These are phyloP conservation scores for Petrolisthes cinctipes DNA, from an alignment of 2,888 invertebrate species.

Conservation along the genomic window DNA sequence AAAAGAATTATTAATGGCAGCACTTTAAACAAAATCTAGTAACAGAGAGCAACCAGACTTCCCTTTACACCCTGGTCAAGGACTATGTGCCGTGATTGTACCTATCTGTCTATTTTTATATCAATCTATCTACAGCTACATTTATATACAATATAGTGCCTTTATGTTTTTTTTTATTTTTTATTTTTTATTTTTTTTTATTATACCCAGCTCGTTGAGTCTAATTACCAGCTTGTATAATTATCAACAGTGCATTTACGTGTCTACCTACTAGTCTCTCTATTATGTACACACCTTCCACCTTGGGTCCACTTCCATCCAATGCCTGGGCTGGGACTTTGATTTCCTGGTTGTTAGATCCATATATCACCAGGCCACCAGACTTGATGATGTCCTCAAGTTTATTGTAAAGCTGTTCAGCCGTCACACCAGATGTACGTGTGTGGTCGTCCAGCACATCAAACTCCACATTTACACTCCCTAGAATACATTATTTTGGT, in stretches of 20 bases:
- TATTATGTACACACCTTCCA: constrained; percentile 14
- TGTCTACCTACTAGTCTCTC: too few relatives aligned
- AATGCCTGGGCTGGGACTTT: constrained; percentile 44
- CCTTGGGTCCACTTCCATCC: constrained; percentile 41
- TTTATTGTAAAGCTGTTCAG: background rate
- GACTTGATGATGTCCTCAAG: constrained; percentile 44
- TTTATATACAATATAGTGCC: background rate
- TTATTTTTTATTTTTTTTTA: too few relatives aligned
- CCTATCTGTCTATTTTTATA: too few relatives aligned
- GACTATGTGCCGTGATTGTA: background rate
- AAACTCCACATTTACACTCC: constrained; percentile 50
- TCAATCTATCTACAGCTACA: background rate
- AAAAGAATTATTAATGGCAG: background rate
- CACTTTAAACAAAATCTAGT: background rate
- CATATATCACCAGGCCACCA: constrained; percentile 32
- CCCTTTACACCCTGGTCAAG: background rate
- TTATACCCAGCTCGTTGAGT: too few relatives aligned
- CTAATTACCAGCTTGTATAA: too few relatives aligned
- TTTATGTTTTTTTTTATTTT: too few relatives aligned
- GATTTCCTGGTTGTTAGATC: constrained; percentile 28
- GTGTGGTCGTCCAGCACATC: constrained; percentile 30
- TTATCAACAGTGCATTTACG: too few relatives aligned
- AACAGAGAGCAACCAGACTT: background rate
- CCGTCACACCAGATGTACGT: background rate
- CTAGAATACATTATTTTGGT: constrained; percentile 22